Percentiles rank a stretch among this genome's conserved stretches.
Conservation (phyloP, 2,888 invertebrate species). For the Anticlea derivata region DNA sequence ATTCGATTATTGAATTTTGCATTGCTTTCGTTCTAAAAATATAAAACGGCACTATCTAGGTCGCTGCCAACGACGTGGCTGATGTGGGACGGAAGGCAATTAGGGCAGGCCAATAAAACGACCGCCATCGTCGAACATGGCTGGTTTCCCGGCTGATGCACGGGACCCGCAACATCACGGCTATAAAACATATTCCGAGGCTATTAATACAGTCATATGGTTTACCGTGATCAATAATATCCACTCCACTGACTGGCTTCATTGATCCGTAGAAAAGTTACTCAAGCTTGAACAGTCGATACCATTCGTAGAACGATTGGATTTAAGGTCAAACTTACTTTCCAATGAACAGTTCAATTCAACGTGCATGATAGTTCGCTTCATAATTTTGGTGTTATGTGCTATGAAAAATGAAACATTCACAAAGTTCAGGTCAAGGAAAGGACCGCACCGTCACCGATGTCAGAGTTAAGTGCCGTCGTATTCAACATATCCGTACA, state of each 20-base stretch:
- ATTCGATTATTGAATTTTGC: slow-evolving; percentile 15
- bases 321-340: slow-evolving; percentile 15
- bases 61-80: slow-evolving; percentile 60
- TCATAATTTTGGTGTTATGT: not conserved
- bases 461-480: slow-evolving; percentile 74
- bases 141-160: slow-evolving; percentile 54
- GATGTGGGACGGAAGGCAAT: slow-evolving; percentile 70
- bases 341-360: slow-evolving; percentile 12
- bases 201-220: slow-evolving; percentile 26
- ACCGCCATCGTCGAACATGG: slow-evolving; percentile 60
- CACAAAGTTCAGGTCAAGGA: slow-evolving; percentile 37
- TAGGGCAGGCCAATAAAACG: slow-evolving; percentile 74
- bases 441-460: slow-evolving; percentile 50
- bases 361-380: not conserved
- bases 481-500: slow-evolving; percentile 70
- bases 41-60: slow-evolving; percentile 52
- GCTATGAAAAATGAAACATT: slow-evolving; percentile 22
- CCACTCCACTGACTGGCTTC: slow-evolving; percentile 13
- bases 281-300: slow-evolving; percentile 16
- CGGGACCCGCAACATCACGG: slow-evolving; percentile 14
- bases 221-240: slow-evolving; percentile 24
- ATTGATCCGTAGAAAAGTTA: slow-evolving; percentile 21
- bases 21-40: slow-evolving; percentile 25
- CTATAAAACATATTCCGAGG: slow-evolving; percentile 21
- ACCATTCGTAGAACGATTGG: slow-evolving; percentile 20